Evolutionary conservation across 2,888 invertebrate genomes (phyloP).

Genomic region (Stenchaetothrips biformis): DNA sequence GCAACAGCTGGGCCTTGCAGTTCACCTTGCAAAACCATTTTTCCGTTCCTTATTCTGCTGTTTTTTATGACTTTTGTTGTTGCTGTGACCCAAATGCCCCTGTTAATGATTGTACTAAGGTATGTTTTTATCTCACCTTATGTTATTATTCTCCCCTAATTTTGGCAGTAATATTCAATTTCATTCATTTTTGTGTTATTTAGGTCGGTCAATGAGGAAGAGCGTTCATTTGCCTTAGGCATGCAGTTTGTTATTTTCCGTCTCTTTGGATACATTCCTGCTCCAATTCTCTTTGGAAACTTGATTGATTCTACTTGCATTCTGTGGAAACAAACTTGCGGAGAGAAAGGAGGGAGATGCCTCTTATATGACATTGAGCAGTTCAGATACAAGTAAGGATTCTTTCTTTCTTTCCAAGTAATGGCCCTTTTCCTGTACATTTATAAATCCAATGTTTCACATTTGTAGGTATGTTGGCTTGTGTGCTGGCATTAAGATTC

Average conservation of each 20-base stretch:
- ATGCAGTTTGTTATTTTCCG: conserved; percentile 97
- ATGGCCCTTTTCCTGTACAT: background rate
- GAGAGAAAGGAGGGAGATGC: conserved; percentile 81
- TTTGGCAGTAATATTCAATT: background rate
- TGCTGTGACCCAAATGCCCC: conserved; percentile 93
- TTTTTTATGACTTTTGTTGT: conserved; percentile 95
- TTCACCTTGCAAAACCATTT: conserved; percentile 84
- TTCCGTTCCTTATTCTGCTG: conserved; percentile 86
- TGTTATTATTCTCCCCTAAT: background rate
- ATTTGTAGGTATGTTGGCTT: conserved; percentile 75
- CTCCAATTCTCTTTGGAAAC: conserved; percentile 91
- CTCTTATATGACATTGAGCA: conserved; percentile 89
- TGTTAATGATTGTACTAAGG: conserved; percentile 91
- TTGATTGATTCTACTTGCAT: conserved; percentile 91
- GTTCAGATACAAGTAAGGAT: conserved; percentile 74
- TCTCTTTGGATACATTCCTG: conserved; percentile 88
- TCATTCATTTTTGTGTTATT: conserved; percentile 30
- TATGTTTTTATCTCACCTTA: conserved; percentile 41
- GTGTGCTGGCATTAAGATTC: conserved; percentile 81
- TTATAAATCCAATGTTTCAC: background rate
- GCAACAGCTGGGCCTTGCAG: conserved; percentile 88
- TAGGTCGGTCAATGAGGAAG: conserved; percentile 90
- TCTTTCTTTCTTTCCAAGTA: background rate
- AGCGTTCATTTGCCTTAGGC: conserved; percentile 90
- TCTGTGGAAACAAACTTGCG: conserved; percentile 84